Percentiles rank a stretch among this genome's conserved stretches.
These are phyloP conservation scores for Ciona savignyi DNA, from an alignment of 23 tunicate genomes.

Conservation along the genomic window DNA sequence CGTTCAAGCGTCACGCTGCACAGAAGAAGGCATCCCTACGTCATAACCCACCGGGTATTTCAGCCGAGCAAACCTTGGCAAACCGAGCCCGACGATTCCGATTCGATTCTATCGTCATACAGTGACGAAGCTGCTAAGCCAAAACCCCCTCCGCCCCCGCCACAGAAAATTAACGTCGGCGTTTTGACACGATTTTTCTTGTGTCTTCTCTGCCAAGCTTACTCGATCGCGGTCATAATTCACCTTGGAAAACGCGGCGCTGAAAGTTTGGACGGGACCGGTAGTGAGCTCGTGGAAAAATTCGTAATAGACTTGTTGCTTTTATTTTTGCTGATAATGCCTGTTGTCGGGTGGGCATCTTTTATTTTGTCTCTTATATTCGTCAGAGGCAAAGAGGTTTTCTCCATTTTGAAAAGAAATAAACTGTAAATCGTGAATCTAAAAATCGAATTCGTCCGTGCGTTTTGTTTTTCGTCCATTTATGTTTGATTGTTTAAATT, in stretches of 20 bases:
- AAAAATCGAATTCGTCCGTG: background rate
- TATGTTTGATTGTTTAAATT: too few relatives aligned
- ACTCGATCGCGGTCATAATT: background rate
- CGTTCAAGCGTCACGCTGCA: background rate
- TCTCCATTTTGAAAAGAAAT: background rate
- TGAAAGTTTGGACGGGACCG: background rate
- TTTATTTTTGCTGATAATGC: background rate
- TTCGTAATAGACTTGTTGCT: background rate
- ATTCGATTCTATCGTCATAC: background rate
- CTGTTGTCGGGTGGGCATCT: background rate
- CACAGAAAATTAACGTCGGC: background rate
- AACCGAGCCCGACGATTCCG: background rate
- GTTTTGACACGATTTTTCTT: background rate
- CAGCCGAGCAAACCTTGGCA: background rate
- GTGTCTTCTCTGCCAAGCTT: background rate
- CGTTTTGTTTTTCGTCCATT: background rate
- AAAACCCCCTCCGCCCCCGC: background rate
- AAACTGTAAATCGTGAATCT: too few relatives aligned
- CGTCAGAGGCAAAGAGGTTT: background rate
- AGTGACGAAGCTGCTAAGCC: background rate
- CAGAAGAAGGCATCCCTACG: background rate
- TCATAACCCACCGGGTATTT: background rate
- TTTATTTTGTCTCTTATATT: background rate
- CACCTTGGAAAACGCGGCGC: background rate
- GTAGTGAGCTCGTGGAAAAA: background rate